phyloP scores from a whole-genome alignment of 2,888 invertebrate genomes.

The Harpalus rubripes region DNA sequence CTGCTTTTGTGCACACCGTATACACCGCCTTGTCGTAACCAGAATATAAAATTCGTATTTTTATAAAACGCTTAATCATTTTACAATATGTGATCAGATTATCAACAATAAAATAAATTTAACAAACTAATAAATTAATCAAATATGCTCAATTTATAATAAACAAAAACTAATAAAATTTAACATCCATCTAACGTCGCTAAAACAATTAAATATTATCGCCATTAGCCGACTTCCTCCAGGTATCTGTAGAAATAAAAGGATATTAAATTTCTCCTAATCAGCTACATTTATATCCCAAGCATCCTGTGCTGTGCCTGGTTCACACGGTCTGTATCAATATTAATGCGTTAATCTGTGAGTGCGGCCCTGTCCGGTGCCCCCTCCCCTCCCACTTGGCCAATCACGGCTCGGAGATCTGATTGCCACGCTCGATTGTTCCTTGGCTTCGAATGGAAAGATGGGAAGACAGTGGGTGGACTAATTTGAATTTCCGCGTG shows the following conservation, averaged over 20 bases:
- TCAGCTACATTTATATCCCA: conserved; percentile 24
- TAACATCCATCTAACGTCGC: too few species aligned
- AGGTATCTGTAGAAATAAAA: conserved; percentile 37
- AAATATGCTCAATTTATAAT: too few species aligned
- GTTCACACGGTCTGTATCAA: conserved; percentile 38
- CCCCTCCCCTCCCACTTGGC: background rate
- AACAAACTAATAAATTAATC: too few species aligned
- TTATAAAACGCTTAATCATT: too few species aligned
- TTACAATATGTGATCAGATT: too few species aligned
- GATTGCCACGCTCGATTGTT: conserved; percentile 1
- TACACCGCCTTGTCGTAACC: too few species aligned
- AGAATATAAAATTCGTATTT: too few species aligned
- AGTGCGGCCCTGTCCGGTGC: conserved; percentile 47
- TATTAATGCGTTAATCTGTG: conserved; percentile 52
- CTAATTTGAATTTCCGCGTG: conserved; percentile 18
- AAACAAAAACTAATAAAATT: too few species aligned
- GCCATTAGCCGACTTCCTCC: background rate
- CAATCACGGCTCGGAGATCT: conserved; percentile 7
- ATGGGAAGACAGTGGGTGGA: conserved; percentile 29
- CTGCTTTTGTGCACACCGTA: too few species aligned
- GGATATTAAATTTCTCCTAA: conserved; percentile 50
- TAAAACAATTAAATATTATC: conserved; percentile 8
- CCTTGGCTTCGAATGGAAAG: background rate
- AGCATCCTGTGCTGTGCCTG: conserved; percentile 7
- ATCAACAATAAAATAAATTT: too few species aligned